Base-by-base conservation (phyloP, 2,797 vertebrate species). In the Lepus oiostolus region DNA sequence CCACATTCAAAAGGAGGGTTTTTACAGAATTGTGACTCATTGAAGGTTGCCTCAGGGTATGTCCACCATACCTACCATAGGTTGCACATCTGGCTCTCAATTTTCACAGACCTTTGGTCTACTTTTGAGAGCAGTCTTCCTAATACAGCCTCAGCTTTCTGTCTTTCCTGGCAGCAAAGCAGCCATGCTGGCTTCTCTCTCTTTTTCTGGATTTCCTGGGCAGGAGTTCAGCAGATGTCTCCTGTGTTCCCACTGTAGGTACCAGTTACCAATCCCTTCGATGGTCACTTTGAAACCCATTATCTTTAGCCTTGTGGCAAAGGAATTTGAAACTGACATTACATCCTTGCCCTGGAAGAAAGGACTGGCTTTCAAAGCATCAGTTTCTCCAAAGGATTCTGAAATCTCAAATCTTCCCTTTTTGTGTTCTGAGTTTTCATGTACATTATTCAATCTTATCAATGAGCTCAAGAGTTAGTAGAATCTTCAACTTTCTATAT, bases 201-300 rank as follows among this genome's bases (percentile, higher is more conserved):
- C 52, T 76, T 32, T 42, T 42, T 88, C 58, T 92, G 50, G 50
- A 81, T 90, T 96, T 94, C 32, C 5, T 72, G 58, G 86, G 26
- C 28, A 77, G 70, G 38, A 84, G 35, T 54, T 71, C 42, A 58
- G 42, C 30, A 70, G 5, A 17, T 11, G 10, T 82, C 80, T 81
- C 13, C 22, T 16, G n/a, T 88, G 63, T 70, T 42, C 22, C 4
- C 7, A 35, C 71, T 83, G 30, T 6, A 60, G 19, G 30, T n/a
- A 13, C 11, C 1, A 83, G 4, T 1, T 26, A 32, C 5, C 77
- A 50, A 19, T 74, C 42, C 32, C 30, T 85, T 16, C 72, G 47
- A 62, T 16, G 70, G 26, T 72, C 74, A n/a, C 50, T 88, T 88
- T 60, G 80, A 85, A 74, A 30, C 17, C 79, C 32, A 32, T 5